phyloP scores from a whole-genome alignment of 2,888 invertebrate species.

The Caenorhabditis uteleia region DNA sequence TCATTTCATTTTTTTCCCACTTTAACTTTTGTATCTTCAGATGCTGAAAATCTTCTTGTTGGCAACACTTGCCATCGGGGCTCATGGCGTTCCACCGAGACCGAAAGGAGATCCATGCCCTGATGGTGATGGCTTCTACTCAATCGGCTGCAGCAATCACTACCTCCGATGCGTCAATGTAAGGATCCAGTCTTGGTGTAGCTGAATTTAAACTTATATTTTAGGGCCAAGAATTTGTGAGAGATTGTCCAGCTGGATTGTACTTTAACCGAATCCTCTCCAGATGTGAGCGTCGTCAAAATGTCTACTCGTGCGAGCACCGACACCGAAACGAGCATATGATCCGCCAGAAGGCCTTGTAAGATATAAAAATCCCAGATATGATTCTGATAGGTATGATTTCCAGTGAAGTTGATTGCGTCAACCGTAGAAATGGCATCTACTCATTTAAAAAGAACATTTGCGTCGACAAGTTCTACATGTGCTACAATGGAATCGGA shows the following conservation, averaged over 20 bases:
- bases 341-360: conserved; percentile 28
- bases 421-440: conserved; percentile 6
- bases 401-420: conserved; percentile 17
- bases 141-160: conserved; percentile 16
- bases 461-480: conserved; percentile 20
- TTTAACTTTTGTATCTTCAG: conserved; percentile 11
- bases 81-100: background rate
- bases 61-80: background rate
- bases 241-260: conserved; percentile 16
- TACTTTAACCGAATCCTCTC: conserved; percentile 20
- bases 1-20: background rate
- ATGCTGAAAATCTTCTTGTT: conserved; percentile 22
- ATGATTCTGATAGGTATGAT: background rate
- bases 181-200: too few species aligned
- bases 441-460: conserved; percentile 12
- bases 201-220: background rate
- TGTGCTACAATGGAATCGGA: conserved; percentile 18
- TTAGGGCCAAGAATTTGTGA: conserved; percentile 21
- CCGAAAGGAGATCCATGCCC: conserved; percentile 18
- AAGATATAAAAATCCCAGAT: background rate
- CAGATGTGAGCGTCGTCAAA: conserved; percentile 19
- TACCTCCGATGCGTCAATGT: conserved; percentile 28
- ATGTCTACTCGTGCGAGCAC: conserved; percentile 9
- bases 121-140: conserved; percentile 29
- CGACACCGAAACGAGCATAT: too few species aligned